Percentiles rank a stretch among this genome's conserved stretches.
Conservation (phyloP, 37 sponge, comb jelly and placozoan genomes). For the Aphrocallistes beatrix region DNA sequence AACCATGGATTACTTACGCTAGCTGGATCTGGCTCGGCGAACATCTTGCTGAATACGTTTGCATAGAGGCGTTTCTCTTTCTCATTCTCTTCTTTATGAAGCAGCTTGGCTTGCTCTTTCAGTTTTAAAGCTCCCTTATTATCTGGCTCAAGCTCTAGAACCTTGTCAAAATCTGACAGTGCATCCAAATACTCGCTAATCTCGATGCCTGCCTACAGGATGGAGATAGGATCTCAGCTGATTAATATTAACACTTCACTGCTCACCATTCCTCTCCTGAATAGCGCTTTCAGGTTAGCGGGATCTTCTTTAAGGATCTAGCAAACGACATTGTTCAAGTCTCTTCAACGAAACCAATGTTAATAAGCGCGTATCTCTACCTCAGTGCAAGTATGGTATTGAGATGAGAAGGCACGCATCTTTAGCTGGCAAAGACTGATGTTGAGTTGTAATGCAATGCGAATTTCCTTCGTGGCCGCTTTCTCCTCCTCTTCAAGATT, state of each 20-base stretch:
- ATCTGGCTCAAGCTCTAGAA: slow-evolving; percentile 60
- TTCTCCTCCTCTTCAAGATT: slow-evolving; percentile 44
- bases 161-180: slow-evolving; percentile 53
- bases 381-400: slow-evolving; percentile 47
- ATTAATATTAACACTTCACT: background rate
- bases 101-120: slow-evolving; percentile 23
- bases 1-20: background rate
- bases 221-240: background rate
- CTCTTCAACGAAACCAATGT: background rate
- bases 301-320: slow-evolving; percentile 50
- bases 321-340: background rate
- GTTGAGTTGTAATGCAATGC: slow-evolving; percentile 54
- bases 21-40: slow-evolving; percentile 11
- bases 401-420: slow-evolving; percentile 30
- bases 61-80: slow-evolving; percentile 63
- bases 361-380: slow-evolving; percentile 2
- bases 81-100: slow-evolving; percentile 28
- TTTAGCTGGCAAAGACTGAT: slow-evolving; percentile 65
- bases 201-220: slow-evolving; percentile 36
- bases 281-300: slow-evolving; percentile 72
- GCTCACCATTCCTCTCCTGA: slow-evolving; percentile 75
- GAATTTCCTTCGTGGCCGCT: slow-evolving; percentile 29
- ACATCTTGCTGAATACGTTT: slow-evolving; percentile 59
- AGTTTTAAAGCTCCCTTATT: slow-evolving; percentile 63
- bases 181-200: slow-evolving; percentile 72